These are phyloP conservation scores for Dasyprocta punctata DNA, from an alignment of 2,113 vertebrate species.

Conservation along the genomic window DNA sequence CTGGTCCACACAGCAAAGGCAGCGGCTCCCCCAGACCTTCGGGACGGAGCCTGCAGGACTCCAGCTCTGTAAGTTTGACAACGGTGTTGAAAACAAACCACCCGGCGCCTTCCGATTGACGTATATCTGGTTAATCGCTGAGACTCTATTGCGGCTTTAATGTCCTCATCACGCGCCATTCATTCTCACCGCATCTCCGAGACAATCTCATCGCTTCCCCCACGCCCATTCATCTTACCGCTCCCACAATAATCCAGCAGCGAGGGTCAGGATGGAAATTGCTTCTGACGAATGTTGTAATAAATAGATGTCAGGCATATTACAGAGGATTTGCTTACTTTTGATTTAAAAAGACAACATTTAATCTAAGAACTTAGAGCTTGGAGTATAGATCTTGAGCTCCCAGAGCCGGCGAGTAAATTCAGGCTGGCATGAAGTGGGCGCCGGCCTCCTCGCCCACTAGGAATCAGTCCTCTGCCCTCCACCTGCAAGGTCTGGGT, in stretches of 20 bases:
- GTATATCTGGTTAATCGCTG: conserved; percentile 53
- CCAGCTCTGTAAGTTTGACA: not conserved
- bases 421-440: rapidly evolving
- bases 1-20: not conserved
- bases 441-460: rapidly evolving
- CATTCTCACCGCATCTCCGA: conserved; percentile 53
- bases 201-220: conserved; percentile 58
- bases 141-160: conserved; percentile 35
- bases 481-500: not conserved
- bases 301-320: conserved; percentile 70
- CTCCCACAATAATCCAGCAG: conserved; percentile 66
- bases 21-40: not conserved
- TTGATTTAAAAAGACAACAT: conserved; percentile 78
- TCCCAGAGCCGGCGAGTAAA: not conserved
- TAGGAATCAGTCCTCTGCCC: not conserved
- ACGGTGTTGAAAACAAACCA: not conserved
- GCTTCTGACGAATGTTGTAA: conserved; percentile 60
- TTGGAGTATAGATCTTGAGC: not conserved
- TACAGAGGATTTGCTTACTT: conserved; percentile 76
- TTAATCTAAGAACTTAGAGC: conserved; percentile 58
- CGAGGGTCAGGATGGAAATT: conserved; percentile 66
- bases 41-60: rapidly evolving
- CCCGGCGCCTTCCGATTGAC: not conserved
- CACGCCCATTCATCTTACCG: conserved; percentile 69
- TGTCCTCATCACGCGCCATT: conserved; percentile 33